Base-by-base conservation (phyloP, 2,797 vertebrate genomes). In the Gorsachius magnificus region DNA sequence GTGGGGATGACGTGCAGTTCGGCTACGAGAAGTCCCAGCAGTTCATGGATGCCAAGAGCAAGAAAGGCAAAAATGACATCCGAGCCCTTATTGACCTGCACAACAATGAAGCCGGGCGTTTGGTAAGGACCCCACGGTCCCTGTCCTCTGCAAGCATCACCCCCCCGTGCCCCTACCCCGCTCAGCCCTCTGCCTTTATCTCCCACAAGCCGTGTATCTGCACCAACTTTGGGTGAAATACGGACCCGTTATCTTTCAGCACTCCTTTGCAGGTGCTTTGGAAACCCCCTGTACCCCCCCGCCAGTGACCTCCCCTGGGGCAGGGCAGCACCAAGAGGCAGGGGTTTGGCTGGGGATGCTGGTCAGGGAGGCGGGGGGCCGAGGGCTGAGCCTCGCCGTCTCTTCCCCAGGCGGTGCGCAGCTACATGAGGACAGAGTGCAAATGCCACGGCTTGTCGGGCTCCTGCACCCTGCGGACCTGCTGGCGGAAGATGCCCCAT, bases 401-500 rank as follows among this genome's bases (percentile, higher is more conserved):
- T 94, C 38, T 93, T 70, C 68, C 60, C 7, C 90, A 99, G 99
- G 99, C 99, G 1, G 99, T 99, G 97, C 98, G 99, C 97, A 99
- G 99, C 96, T 99, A 99, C 98, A 99, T 99, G 98, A 98, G 99
- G 96, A 99, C 99, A 26, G 99, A 99, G 93, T 99, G 99, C 96
- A 99, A 99, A 94, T 99, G 99, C 95, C 99, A 99, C 1, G 99
- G 99, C 7, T 98, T 99, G 87, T 99, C 99, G 0, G 99, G 99
- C 66, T 99, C 99, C 19, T 99, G 99, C 98, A 99, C 99, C 6
- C 97, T 99, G 93, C 98, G 99, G 60, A 99, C 99, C 71, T 99
- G 99, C 98, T 99, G 99, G 99, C 99, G 99, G 97, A 99, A 99
- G 98, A 99, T 99, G 99, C 99, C 99, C 26, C 99, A 98, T 90